Conservation (phyloP, 2,797 vertebrate genomes). For the Melanotaenia maccullochi region DNA sequence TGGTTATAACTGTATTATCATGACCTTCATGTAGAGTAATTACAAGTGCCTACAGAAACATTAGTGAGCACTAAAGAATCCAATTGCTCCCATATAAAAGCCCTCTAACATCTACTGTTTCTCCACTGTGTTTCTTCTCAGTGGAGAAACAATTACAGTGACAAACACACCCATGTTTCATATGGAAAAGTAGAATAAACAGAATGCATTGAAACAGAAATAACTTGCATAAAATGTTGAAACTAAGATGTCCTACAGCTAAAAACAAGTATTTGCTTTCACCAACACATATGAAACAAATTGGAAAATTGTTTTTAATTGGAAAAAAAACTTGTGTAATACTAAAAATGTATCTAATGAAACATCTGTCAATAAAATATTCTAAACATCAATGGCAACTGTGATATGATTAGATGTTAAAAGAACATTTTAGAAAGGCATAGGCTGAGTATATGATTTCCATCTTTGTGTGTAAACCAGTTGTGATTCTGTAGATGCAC, state of each 20-base stretch:
- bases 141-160: constrained; percentile 12
- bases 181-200: neutral
- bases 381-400: neutral
- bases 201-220: neutral
- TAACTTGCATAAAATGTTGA: neutral
- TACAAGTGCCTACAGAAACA: constrained; percentile 25
- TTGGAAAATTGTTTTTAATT: no score
- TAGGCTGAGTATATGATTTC: neutral
- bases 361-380: no score
- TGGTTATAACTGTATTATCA: constrained; percentile 34
- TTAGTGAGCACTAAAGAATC: constrained; percentile 15
- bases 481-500: neutral
- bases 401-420: neutral
- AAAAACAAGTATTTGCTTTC: neutral
- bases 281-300: neutral
- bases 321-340: neutral
- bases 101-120: constrained; percentile 13
- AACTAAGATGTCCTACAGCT: neutral
- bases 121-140: constrained; percentile 31
- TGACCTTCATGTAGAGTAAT: constrained; percentile 37
- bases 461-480: neutral
- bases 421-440: neutral
- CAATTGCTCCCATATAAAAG: constrained; percentile 30
- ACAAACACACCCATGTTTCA: neutral
- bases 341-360: neutral